These are phyloP conservation scores for Madoqua kirkii DNA, from an alignment of 2,113 vertebrate genomes.

Conservation along the genomic window DNA sequence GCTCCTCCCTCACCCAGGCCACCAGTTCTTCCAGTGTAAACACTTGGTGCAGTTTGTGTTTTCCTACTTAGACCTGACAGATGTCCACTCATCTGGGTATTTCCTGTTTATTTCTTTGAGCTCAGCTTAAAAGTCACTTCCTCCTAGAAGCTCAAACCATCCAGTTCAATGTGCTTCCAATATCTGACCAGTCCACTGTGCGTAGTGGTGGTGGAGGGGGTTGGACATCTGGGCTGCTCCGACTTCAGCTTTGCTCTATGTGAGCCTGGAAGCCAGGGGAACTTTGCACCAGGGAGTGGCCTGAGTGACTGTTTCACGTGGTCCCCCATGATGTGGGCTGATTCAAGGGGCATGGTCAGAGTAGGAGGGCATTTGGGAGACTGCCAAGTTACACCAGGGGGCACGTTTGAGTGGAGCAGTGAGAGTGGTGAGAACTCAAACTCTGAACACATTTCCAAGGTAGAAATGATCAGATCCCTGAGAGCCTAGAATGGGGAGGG, in stretches of 20 bases:
- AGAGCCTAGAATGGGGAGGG: not conserved
- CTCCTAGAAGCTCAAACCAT: not conserved
- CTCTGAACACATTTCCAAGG: not conserved
- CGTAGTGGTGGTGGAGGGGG: fast-evolving
- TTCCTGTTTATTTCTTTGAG: slow-evolving; percentile 11
- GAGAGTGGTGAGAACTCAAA: not conserved
- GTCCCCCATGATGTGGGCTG: not conserved
- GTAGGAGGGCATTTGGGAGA: not conserved
- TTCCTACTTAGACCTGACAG: not conserved
- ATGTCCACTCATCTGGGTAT: not conserved
- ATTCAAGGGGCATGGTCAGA: not conserved
- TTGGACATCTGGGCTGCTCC: not conserved
- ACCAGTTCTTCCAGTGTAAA: not conserved
- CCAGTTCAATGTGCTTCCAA: not conserved
- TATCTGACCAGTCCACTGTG: not conserved
- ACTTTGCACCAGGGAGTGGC: no score
- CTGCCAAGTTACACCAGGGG: not conserved
- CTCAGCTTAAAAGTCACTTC: not conserved
- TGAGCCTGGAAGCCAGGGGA: fast-evolving
- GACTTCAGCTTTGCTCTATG: not conserved
- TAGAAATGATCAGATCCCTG: not conserved
- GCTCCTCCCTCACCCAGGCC: not conserved
- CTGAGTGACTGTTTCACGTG: not conserved
- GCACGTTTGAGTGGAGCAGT: no score
- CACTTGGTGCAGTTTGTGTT: not conserved